These are phyloP conservation scores for Baronia brevicornis DNA, from an alignment of 2,888 invertebrate genomes.

Conservation along the genomic window DNA sequence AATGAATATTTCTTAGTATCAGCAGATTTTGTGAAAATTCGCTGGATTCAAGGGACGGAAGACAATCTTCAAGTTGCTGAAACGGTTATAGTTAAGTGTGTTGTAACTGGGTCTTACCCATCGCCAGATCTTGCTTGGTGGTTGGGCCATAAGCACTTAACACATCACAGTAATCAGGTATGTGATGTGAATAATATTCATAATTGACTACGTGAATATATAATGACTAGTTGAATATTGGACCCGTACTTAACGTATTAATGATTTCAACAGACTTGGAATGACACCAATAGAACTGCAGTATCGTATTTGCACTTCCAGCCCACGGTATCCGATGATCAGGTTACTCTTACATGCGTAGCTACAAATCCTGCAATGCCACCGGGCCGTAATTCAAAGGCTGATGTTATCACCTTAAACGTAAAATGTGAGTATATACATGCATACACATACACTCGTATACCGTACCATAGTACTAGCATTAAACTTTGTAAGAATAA, in stretches of 20 bases:
- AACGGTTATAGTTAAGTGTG: conserved; percentile 53
- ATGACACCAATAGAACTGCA: conserved; percentile 41
- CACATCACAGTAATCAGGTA: conserved; percentile 65
- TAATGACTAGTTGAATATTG: neutral
- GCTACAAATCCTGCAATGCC: conserved; percentile 67
- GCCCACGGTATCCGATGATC: conserved; percentile 52
- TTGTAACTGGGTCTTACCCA: conserved; percentile 61
- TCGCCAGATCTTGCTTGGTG: conserved; percentile 65
- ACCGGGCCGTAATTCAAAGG: conserved; percentile 57
- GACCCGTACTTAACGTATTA: neutral
- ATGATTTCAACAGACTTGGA: conserved; percentile 44
- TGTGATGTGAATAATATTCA: neutral
- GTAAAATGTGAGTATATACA: conserved; percentile 57
- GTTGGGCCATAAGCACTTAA: conserved; percentile 58
- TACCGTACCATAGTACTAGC: neutral
- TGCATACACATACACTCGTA: neutral
- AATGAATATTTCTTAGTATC: conserved; percentile 60
- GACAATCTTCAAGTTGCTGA: conserved; percentile 51
- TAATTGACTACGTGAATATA: neutral
- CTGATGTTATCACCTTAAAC: conserved; percentile 61
- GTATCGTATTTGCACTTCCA: conserved; percentile 53
- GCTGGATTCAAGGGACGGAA: conserved; percentile 56
- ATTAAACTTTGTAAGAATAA: no score
- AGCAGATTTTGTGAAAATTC: conserved; percentile 61
- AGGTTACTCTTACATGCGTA: conserved; percentile 60